Evolutionary conservation across 2,113 vertebrate species (phyloP).

Genomic region (Cephalopholis sonnerati): DNA sequence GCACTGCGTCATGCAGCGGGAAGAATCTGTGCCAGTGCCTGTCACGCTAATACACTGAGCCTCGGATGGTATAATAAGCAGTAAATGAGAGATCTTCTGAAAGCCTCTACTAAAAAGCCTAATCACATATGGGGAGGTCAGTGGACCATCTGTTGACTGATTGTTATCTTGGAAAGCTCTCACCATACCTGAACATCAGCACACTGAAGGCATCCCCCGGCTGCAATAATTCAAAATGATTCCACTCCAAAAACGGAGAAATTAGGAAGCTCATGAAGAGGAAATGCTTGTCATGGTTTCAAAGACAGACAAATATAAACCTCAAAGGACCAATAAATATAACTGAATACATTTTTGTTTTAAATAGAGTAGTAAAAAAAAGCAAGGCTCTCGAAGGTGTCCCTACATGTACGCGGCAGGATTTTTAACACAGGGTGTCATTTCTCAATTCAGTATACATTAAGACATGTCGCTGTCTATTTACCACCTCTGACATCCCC

Average conservation of each 20-base stretch:
- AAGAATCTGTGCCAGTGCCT: slow-evolving; percentile 57
- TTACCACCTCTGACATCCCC: slow-evolving; percentile 64
- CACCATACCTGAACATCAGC: slow-evolving; percentile 67
- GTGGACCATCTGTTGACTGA: slow-evolving; percentile 74
- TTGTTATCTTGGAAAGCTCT: slow-evolving; percentile 63
- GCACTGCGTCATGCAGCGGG: slow-evolving; percentile 38
- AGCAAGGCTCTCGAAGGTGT: neutral
- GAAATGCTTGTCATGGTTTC: slow-evolving; percentile 11
- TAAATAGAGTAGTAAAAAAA: neutral
- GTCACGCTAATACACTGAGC: slow-evolving; percentile 52
- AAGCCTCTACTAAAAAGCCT: slow-evolving; percentile 67
- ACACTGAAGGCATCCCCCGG: slow-evolving; percentile 25
- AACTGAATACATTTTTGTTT: neutral
- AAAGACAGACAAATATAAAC: slow-evolving; percentile 33
- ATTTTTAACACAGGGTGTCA: slow-evolving; percentile 33
- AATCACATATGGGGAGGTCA: slow-evolving; percentile 77
- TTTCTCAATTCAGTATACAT: slow-evolving; percentile 54
- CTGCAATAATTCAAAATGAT: slow-evolving; percentile 24
- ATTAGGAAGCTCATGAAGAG: slow-evolving; percentile 13
- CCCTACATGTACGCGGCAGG: neutral
- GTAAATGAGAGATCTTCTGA: slow-evolving; percentile 69
- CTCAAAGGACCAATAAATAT: neutral
- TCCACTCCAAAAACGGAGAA: neutral
- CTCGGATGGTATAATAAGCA: slow-evolving; percentile 62
- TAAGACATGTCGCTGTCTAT: slow-evolving; percentile 67